These are phyloP conservation scores for Lophius americanus DNA, from an alignment of 2,797 vertebrate species.

Conservation along the genomic window DNA sequence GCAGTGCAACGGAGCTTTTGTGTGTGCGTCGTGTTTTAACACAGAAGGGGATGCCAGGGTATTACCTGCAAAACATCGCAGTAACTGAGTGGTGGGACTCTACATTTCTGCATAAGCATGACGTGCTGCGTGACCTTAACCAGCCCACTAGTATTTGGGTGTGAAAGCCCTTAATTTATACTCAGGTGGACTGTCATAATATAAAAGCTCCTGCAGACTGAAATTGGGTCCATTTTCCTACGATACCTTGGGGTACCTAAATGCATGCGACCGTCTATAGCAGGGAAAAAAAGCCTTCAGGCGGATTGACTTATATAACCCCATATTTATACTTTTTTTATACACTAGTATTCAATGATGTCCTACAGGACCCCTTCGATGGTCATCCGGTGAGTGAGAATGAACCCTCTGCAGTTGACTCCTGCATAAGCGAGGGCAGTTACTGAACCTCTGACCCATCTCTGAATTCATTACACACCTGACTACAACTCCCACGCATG, in stretches of 20 bases:
- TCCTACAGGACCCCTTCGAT: slow-evolving; percentile 60
- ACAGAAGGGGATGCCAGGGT: slow-evolving; percentile 44
- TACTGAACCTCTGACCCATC: slow-evolving; percentile 62
- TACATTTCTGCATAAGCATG: slow-evolving; percentile 25
- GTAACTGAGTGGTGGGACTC: slow-evolving; percentile 51
- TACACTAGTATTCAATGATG: slow-evolving; percentile 28
- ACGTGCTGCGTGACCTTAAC: slow-evolving; percentile 54
- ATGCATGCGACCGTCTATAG: slow-evolving; percentile 41
- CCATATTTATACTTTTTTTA: slow-evolving; percentile 55
- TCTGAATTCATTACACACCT: slow-evolving; percentile 71
- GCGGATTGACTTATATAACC: slow-evolving; percentile 47
- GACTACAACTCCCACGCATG: slow-evolving; percentile 66
- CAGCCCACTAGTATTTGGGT: slow-evolving; percentile 49
- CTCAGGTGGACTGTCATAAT: slow-evolving; percentile 39
- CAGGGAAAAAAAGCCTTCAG: slow-evolving; percentile 52
- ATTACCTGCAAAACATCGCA: slow-evolving; percentile 67
- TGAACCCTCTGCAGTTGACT: slow-evolving; percentile 58
- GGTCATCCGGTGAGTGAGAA: slow-evolving; percentile 53
- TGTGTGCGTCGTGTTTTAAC: slow-evolving; percentile 37
- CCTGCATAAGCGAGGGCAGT: slow-evolving; percentile 68
- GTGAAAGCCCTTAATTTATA: slow-evolving; percentile 66
- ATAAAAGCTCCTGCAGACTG: slow-evolving; percentile 33
- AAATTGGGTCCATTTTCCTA: slow-evolving; percentile 62
- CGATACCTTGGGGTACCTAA: slow-evolving; percentile 42
- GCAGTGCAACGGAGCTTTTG: slow-evolving; percentile 26